Evolutionary conservation across 2,113 vertebrate species (phyloP).

Genomic region (Spilogale gracilis): DNA sequence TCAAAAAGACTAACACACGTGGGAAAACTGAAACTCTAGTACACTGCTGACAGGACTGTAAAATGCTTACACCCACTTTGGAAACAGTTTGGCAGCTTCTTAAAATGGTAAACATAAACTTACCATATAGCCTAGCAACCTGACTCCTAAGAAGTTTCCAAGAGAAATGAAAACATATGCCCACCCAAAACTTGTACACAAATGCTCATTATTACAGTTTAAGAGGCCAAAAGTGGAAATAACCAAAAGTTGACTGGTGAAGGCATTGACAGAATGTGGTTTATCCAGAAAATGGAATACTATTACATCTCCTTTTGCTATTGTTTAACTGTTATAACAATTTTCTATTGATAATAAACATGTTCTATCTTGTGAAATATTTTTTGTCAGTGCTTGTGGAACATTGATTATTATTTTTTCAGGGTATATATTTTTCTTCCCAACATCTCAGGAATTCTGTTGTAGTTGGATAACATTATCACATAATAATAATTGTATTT

Average conservation of each 20-base stretch:
- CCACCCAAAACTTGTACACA: not conserved
- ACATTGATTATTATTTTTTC: slow-evolving; percentile 19
- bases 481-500: not conserved
- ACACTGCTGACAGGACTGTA: not conserved
- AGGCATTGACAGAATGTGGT: not conserved
- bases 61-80: not conserved
- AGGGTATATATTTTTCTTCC: slow-evolving; percentile 1
- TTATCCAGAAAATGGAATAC: not conserved
- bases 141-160: not conserved
- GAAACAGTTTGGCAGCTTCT: slow-evolving; percentile 19
- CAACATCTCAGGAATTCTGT: not conserved
- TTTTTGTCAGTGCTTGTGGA: not conserved
- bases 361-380: slow-evolving; percentile 15
- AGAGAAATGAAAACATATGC: slow-evolving; percentile 40
- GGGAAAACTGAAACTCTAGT: not conserved
- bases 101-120: not conserved
- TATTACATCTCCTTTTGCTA: not conserved
- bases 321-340: not conserved
- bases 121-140: not conserved
- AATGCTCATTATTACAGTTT: not conserved
- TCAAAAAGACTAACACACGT: not conserved
- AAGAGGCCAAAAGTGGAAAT: not conserved
- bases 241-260: not conserved
- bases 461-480: not conserved
- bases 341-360: not conserved